Conservation (phyloP, 2,888 invertebrate genomes). For the Netelia melanura region DNA sequence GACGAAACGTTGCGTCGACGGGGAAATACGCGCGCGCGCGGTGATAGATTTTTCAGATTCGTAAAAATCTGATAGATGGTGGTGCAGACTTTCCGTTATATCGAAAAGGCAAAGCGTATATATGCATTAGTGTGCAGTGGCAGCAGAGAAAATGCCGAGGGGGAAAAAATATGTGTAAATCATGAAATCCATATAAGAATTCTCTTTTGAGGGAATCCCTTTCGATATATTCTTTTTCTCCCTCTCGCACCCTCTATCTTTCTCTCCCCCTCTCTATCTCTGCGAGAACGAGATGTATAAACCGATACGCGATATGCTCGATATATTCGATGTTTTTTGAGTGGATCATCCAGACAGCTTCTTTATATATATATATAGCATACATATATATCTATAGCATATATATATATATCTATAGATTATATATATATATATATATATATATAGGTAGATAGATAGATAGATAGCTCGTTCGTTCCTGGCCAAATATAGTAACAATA, state of each 20-base stretch:
- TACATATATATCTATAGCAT: not conserved
- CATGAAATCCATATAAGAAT: constrained; percentile 48
- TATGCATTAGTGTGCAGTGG: constrained; percentile 2
- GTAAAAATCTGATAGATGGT: constrained; percentile 16
- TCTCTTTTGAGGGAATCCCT: constrained; percentile 14
- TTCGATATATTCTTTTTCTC: constrained; percentile 6
- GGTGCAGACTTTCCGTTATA: not conserved
- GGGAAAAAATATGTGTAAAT: constrained; percentile 49
- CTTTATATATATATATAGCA: constrained; percentile 26
- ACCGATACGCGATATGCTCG: constrained; percentile 12
- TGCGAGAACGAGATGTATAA: constrained; percentile 9
- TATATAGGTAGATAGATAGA: not conserved
- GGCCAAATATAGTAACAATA: constrained; percentile 46
- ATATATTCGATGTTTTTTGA: constrained; percentile 38
- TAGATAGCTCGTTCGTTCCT: not conserved
- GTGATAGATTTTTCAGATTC: constrained; percentile 3
- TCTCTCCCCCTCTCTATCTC: too few relatives aligned
- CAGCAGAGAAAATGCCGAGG: constrained; percentile 12
- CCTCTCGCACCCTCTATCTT: too few relatives aligned
- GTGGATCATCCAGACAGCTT: constrained; percentile 28
- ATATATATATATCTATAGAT: constrained; percentile 1
- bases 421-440: not conserved
- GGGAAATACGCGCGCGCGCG: not conserved
- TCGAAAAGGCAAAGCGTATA: not conserved
- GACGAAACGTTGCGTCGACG: not conserved